These are phyloP conservation scores for Dromaius novaehollandiae DNA, from an alignment of 2,113 vertebrate genomes.

Conservation along the genomic window DNA sequence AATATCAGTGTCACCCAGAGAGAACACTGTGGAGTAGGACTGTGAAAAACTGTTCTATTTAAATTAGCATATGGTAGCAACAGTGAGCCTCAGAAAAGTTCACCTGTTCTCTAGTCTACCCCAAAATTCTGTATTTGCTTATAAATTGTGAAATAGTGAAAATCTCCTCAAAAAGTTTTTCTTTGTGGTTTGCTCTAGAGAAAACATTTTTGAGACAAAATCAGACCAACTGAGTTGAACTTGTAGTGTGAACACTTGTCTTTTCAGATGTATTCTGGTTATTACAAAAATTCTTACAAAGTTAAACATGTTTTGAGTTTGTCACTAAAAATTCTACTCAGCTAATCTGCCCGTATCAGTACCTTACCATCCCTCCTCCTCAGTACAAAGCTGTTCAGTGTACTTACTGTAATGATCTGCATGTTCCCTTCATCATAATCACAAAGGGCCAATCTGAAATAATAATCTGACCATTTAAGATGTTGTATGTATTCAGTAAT, in stretches of 20 bases:
- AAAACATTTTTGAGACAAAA: constrained; percentile 59
- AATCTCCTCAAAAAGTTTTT: constrained; percentile 32
- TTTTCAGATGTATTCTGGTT: neutral
- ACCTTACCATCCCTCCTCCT: neutral
- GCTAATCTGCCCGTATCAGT: neutral
- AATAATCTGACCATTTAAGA: constrained; percentile 40
- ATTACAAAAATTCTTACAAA: constrained; percentile 71
- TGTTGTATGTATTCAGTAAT: constrained; percentile 24
- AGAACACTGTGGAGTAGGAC: constrained; percentile 40
- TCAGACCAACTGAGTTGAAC: constrained; percentile 47
- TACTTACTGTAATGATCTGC: constrained; percentile 48
- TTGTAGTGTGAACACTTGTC: neutral
- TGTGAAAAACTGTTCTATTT: constrained; percentile 51
- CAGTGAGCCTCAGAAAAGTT: constrained; percentile 50
- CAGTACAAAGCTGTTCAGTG: neutral
- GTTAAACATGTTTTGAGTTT: constrained; percentile 42
- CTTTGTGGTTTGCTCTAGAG: constrained; percentile 36
- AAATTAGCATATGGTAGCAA: constrained; percentile 26
- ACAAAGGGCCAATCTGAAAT: neutral
- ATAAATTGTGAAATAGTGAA: constrained; percentile 45
- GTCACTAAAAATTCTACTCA: constrained; percentile 51
- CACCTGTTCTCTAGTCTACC: constrained; percentile 60
- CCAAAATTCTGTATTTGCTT: constrained; percentile 53
- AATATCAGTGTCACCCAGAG: constrained; percentile 49
- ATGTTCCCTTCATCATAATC: constrained; percentile 33